Evolutionary conservation across 2,888 invertebrate species (phyloP), one percentile per base, ranked within the genome.

Genomic region (Eupithecia subfuscata): DNA sequence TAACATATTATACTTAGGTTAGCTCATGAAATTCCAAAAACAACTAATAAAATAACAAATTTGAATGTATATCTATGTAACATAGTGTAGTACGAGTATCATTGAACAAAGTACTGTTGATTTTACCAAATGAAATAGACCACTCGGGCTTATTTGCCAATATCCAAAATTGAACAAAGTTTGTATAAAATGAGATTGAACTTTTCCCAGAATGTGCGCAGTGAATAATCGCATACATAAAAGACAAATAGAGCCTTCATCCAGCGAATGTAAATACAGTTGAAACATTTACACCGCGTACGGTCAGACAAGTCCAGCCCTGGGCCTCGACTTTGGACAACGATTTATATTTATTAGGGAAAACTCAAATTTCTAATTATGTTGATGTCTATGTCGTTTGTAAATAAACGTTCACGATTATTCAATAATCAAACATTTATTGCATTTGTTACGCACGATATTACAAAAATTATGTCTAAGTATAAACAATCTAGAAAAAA

Each of bases 201-300:
- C 25, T 25, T 70, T 25, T 1, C 60, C 60, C 25, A 60, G 60
- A 25, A 12, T 11, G 60, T 14, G 25, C 40, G 69, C 64, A 73
- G 67, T 70, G 43, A 75, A 73, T 77, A 64, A 64, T 65, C 69
- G 68, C 60, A 75, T 30, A 75, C 43, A 72, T 75, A 77, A 22
- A 77, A 81, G 76, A 75, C 83, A 81, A 84, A 86, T 88, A 88
- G 87, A 89, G 87, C 89, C 87, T 73, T 87, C 87, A 82, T 82
- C 83, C 87, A 70, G 84, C 82, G 84, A 86, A 89, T 91, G 89
- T 91, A 90, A 90, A 91, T 92, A 88, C 85, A 84, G 83, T 84
- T 92, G 92, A 92, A 92, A 93, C 91, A 94, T 93, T 92, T 92
- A 91, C 88, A 88, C 90, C 92, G 89, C 91, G 91, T 91, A 86